phyloP scores from a whole-genome alignment of 2,797 vertebrate species.

The Adrianichthys oophorus region DNA sequence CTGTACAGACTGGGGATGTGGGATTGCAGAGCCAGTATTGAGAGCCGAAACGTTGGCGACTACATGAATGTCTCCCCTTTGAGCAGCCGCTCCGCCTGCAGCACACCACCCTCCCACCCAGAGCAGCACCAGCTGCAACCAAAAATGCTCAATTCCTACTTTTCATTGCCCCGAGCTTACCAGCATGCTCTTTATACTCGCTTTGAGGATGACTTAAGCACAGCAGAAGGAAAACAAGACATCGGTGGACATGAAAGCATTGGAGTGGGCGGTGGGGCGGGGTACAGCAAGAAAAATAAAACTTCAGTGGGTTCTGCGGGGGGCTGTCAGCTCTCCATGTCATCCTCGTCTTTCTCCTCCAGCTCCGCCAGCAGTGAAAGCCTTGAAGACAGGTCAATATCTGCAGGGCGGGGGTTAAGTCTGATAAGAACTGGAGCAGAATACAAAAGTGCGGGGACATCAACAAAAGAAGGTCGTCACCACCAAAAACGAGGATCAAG shows the following conservation, averaged over 20 bases:
- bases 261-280: slow-evolving; percentile 57
- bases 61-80: slow-evolving; percentile 87
- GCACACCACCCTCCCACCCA: slow-evolving; percentile 75
- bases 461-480: slow-evolving; percentile 70
- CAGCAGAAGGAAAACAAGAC: slow-evolving; percentile 69
- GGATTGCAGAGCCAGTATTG: slow-evolving; percentile 73
- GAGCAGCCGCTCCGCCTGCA: slow-evolving; percentile 79
- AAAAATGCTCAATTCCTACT: slow-evolving; percentile 81
- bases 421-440: slow-evolving; percentile 60
- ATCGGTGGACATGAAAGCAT: slow-evolving; percentile 44
- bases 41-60: slow-evolving; percentile 73
- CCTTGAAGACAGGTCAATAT: slow-evolving; percentile 80
- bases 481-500: slow-evolving; percentile 71
- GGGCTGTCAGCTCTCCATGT: slow-evolving; percentile 78
- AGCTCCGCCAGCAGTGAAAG: slow-evolving; percentile 86
- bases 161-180: slow-evolving; percentile 80
- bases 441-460: slow-evolving; percentile 62
- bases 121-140: slow-evolving; percentile 76
- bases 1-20: slow-evolving; percentile 73
- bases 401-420: slow-evolving; percentile 65
- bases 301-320: slow-evolving; percentile 64
- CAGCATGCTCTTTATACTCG: slow-evolving; percentile 78
- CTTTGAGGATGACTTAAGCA: slow-evolving; percentile 79
- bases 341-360: slow-evolving; percentile 83
- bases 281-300: slow-evolving; percentile 74